Percentiles rank a stretch among this genome's conserved stretches.
Conservation (phyloP, 2,888 invertebrate species). For the Tridacna crocea region DNA sequence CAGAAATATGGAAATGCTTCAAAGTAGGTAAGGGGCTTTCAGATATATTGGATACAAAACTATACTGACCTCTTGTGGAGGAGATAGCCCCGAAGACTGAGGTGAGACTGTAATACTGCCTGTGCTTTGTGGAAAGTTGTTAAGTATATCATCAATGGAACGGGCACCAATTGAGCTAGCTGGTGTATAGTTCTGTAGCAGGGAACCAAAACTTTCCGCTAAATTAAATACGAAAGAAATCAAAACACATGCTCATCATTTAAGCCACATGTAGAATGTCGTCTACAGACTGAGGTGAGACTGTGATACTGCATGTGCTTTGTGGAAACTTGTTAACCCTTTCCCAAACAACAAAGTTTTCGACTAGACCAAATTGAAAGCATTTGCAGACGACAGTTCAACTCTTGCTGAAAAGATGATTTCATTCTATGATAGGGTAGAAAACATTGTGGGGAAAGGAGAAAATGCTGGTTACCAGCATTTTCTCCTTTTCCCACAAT, state of each 20-base stretch:
- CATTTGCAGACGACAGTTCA: too few species aligned
- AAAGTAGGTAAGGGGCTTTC: neutral
- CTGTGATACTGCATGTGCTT: too few species aligned
- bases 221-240: neutral
- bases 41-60: neutral
- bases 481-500: neutral
- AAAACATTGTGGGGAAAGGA: slow-evolving; percentile 2
- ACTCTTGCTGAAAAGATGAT: too few species aligned
- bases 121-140: slow-evolving; percentile 55
- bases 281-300: too few species aligned
- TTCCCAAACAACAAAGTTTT: neutral
- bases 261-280: too few species aligned
- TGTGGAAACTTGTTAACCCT: neutral
- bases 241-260: neutral
- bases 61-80: slow-evolving; percentile 29
- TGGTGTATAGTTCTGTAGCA: slow-evolving; percentile 86
- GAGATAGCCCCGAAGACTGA: neutral
- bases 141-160: slow-evolving; percentile 70
- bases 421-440: too few species aligned
- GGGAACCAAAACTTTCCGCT: slow-evolving; percentile 86
- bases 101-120: neutral
- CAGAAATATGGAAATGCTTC: neutral
- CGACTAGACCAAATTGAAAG: too few species aligned
- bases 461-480: neutral
- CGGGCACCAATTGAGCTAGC: slow-evolving; percentile 58